Base-by-base conservation (phyloP, 2,888 invertebrate genomes). In the Leptura quadrifasciata region DNA sequence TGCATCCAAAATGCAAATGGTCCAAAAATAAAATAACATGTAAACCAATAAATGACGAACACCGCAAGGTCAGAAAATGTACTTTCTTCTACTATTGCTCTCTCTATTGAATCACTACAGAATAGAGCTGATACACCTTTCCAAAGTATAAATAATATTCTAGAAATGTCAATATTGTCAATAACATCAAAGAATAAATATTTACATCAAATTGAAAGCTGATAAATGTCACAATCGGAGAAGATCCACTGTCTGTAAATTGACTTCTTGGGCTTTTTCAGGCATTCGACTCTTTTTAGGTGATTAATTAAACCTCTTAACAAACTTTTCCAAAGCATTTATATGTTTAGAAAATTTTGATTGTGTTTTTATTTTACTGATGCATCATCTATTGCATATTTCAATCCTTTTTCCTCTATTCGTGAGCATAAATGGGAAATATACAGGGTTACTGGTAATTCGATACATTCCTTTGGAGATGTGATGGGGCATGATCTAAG, bases 31-130 rank as follows among this genome's bases (percentile, higher is more conserved):
- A 91, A 92, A 65, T 88, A 87, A 0, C 91, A 91, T 0, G 91
- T 91, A 92, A 92, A 92, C 82, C 91, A 90, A 0, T 91, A 90
- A 9, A 92, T 90, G n/a, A 91, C 82, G 82, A 90, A 92, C 92
- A 17, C 91, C 12, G 89, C 90, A 0, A 87, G n/a, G n/a, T n/a
- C n/a, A n/a, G n/a, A n/a, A n/a, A n/a, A n/a, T n/a, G n/a, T n/a
- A n/a, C n/a, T n/a, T 91, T 31, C 89, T 91, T n/a, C 85, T 57
- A 80, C 81, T 35, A 88, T 77, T 4, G 88, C 86, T 31, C 91
- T 87, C 0, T 91, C 90, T 71, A 91, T 91, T 12, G 92, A 90
- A 82, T 92, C 92, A 60, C 92, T 91, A 2, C 92, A 89, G 81
- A 92, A 88, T 61, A 92, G 90, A 0, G 92, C 90, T 39, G 92